These are phyloP conservation scores for Jaculus jaculus DNA, from an alignment of 2,113 vertebrate species.

Conservation along the genomic window DNA sequence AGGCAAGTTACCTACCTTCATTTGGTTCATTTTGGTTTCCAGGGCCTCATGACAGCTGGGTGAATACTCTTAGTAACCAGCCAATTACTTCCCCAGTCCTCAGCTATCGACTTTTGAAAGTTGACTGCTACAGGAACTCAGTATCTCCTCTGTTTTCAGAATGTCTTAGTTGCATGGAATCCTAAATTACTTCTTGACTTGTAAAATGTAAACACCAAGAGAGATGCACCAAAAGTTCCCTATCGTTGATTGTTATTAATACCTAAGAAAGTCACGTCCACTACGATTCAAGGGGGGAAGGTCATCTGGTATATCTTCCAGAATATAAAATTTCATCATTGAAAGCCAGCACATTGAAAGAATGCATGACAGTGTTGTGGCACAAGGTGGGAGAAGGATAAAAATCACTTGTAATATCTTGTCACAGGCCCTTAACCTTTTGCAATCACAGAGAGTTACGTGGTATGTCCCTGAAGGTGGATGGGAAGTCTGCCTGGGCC, in stretches of 20 bases:
- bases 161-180: neutral
- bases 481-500: no score
- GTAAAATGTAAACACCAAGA: neutral
- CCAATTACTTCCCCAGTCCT: neutral
- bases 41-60: neutral
- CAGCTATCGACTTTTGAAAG: neutral
- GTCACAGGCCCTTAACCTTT: no score
- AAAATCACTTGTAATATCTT: neutral
- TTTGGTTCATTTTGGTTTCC: neutral
- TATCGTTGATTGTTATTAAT: neutral
- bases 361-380: neutral
- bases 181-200: neutral
- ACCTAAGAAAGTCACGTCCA: neutral
- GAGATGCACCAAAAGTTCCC: neutral
- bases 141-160: neutral
- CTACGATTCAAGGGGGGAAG: neutral
- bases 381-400: no score
- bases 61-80: neutral
- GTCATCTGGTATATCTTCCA: no score
- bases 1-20: neutral
- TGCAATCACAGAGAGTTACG: neutral
- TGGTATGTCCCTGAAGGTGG: neutral
- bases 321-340: neutral
- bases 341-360: neutral
- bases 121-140: neutral